phyloP scores from a whole-genome alignment of 1,140 invertebrate species.

The Chrysomallon squamiferum region DNA sequence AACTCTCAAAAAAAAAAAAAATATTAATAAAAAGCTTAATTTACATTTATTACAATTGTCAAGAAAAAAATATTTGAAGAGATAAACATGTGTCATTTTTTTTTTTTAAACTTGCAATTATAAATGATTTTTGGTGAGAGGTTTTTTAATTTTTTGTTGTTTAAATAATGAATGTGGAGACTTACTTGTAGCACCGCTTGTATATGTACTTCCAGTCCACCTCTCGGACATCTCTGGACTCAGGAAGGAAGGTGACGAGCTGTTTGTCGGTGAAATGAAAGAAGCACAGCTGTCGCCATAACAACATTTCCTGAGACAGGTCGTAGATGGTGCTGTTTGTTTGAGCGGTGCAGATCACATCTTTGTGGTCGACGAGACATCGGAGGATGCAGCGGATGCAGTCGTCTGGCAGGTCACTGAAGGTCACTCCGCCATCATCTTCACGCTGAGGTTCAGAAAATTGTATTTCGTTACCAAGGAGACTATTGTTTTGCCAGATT shows the following conservation, averaged over 20 bases:
- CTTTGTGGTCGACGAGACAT: slow-evolving; percentile 88
- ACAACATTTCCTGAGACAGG: slow-evolving; percentile 86
- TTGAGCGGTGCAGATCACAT: slow-evolving; percentile 78
- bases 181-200: slow-evolving; percentile 52
- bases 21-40: no score
- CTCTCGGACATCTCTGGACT: slow-evolving; percentile 24
- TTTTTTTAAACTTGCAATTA: no score
- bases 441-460: slow-evolving; percentile 72
- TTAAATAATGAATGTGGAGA: no score
- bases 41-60: no score
- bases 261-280: slow-evolving; percentile 93
- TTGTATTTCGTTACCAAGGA: no score
- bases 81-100: no score
- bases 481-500: no score
- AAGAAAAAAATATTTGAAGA: no score
- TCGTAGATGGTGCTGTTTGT: slow-evolving; percentile 70
- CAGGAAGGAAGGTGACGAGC: slow-evolving; percentile 72
- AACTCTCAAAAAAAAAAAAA: no score
- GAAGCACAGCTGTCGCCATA: slow-evolving; percentile 89
- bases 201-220: slow-evolving; percentile 54
- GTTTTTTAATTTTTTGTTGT: no score
- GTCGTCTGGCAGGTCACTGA: slow-evolving; percentile 91
- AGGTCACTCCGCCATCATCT: slow-evolving; percentile 80
- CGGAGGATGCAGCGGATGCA: slow-evolving; percentile 90
- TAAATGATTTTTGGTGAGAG: no score